Evolutionary conservation across 2,888 invertebrate genomes (phyloP), one percentile per base, ranked within the genome.

Genomic region (Zygothrica quintamaculata): DNA sequence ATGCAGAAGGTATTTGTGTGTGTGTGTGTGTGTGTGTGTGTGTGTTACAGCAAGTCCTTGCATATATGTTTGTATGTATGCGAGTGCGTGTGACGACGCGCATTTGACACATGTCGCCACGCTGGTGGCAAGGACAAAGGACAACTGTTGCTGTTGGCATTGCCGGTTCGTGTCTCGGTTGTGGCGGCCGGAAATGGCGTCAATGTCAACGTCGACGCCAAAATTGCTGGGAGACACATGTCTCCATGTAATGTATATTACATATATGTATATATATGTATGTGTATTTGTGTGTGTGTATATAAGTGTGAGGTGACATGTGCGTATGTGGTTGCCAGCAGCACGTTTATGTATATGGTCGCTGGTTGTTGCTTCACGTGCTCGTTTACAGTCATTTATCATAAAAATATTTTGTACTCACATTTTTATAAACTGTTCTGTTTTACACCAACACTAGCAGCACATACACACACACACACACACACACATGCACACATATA

Each of bases 361-460:
- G 68, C 52, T 72, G 67, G 65, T 58, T 68, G 71, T 68, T 65
- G 68, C 68, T 85, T 81, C 85, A 81, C 79, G 72, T 82, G 80
- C 81, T 85, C 86, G 86, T 85, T 82, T 79, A 72, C 81, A 81
- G 84, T 85, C 81, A 81, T 81, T 81, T 81, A 81, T 85, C 81
- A 81, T 81, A 81, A 79, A 81, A 81, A 85, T 85, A 81, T 81
- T 85, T 81, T 76, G 82, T 72, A 79, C 74, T 79, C 65, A 64
- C 82, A 75, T 75, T 80, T 80, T 84, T 80, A 80, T 80, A 84
- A 80, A 80, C 80, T 84, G 80, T 81, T 84, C 81, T 79, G 82
- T 84, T 84, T 80, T 78, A 74, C 82, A 76, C 78, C 25, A 68
- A 60, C 46, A 44, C 36, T 7, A 39, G n/a, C n/a, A n/a, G n/a